These are phyloP conservation scores for Drosophila malerkotliana DNA, from an alignment of 1,140 invertebrate species.

Conservation along the genomic window DNA sequence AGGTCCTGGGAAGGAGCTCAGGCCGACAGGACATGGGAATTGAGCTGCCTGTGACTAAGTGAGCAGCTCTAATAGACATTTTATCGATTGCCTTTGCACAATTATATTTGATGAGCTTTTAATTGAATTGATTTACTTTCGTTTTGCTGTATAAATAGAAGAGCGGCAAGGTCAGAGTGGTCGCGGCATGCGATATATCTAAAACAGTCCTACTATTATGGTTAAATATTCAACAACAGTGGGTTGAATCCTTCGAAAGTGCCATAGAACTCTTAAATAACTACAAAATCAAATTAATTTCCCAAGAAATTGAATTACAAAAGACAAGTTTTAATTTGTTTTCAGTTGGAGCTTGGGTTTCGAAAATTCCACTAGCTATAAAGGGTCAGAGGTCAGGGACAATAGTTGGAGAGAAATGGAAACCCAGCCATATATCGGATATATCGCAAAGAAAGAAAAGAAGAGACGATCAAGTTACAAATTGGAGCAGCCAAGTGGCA, in stretches of 20 bases:
- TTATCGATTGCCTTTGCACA: conserved; percentile 66
- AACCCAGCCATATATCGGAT: background rate
- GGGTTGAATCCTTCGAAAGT: too few species aligned
- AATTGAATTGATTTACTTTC: conserved; percentile 75
- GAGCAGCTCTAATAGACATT: conserved; percentile 55
- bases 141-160: conserved; percentile 35
- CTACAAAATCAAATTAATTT: too few species aligned
- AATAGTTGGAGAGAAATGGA: background rate
- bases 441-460: background rate
- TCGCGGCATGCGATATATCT: conserved; percentile 28
- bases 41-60: conserved; percentile 13
- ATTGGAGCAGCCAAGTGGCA: conserved; percentile 21
- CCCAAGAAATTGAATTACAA: too few species aligned
- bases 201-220: background rate
- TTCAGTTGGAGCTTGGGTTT: background rate
- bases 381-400: background rate
- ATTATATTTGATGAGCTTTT: conserved; percentile 77
- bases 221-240: too few species aligned
- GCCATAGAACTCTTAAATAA: too few species aligned
- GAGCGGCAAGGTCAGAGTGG: conserved; percentile 18
- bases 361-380: too few species aligned
- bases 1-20: conserved; percentile 1
- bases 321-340: too few species aligned
- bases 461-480: conserved; percentile 36
- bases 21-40: conserved; percentile 26